A percentile compares a stretch with the other conserved stretches of the same genome.
These are phyloP conservation scores for Myzus persicae DNA, from an alignment of 1,140 invertebrate species.

Conservation along the genomic window DNA sequence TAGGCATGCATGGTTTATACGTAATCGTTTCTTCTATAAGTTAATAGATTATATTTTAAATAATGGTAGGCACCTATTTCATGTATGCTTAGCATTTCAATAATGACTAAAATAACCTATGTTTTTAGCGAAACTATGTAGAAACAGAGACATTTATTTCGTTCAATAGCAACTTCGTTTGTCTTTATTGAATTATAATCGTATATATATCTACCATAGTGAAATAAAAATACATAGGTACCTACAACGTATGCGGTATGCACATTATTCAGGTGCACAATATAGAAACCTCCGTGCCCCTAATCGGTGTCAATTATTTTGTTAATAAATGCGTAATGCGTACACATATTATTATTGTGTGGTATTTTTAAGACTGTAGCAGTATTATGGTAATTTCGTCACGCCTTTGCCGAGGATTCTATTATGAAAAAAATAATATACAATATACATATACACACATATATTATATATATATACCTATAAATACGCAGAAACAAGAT, in stretches of 20 bases:
- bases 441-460: neutral
- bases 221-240: neutral
- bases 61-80: neutral
- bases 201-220: neutral
- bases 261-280: neutral
- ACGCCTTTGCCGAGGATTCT: neutral
- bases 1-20: neutral
- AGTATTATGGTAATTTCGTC: slow-evolving; percentile 4
- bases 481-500: slow-evolving; percentile 8
- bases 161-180: neutral
- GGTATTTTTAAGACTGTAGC: neutral
- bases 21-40: neutral
- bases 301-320: neutral
- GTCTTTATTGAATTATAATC: neutral
- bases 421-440: neutral
- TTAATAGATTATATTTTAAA: neutral
- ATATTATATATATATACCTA: no score
- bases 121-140: neutral
- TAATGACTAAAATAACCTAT: neutral
- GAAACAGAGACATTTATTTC: neutral
- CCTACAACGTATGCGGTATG: neutral
- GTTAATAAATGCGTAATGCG: neutral
- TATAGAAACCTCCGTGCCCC: neutral
- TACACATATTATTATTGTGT: neutral
- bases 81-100: neutral